Evolutionary conservation across 2,797 vertebrate species (phyloP), one percentile per base, ranked within the genome.

Genomic region (Urocyon cinereoargenteus): DNA sequence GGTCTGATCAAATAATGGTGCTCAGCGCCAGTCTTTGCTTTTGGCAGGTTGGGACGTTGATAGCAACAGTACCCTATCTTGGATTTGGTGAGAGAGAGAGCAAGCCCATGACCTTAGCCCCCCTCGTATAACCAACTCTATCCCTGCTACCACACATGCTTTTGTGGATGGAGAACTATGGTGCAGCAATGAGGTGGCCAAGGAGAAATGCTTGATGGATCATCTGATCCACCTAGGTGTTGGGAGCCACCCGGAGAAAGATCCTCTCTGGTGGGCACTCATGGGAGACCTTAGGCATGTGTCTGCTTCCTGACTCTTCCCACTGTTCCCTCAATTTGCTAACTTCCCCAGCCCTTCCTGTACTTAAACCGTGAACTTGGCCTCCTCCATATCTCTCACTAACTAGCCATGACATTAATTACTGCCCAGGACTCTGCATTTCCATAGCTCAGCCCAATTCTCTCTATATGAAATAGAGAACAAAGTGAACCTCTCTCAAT

Each of bases 321-420:
- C 49, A 8, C 6, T 5, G 0, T 15, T 53, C 6, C 14, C 0
- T 49, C 16, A 5, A 3, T 16, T n/a, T 21, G 31, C 36, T 7
- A 64, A 51, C 3, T 2, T 19, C 18, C 51, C 18, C 40, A 31
- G 5, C 16, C 26, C 13, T 72, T 45, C 14, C 22, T 53, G 26
- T 22, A 8, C 61, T 22, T 57, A 51, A 24, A 34, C 81, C 78
- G 34, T 70, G 40, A 45, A 2, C 34, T 62, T 61, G 24, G 26
- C 11, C 53, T 28, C 15, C 64, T 82, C 15, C 6, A 15, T 4
- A 4, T 8, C 14, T 72, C 53, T 53, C 26, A n/a, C 28, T 66
- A 94, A 62, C 51, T 68, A n/a, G 26, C 34, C 26, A 11, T 40
- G 45, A 11, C 7, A 55, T 55, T 64, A 28, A 10, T 10, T 13